Evolutionary conservation across 2,113 vertebrate genomes (phyloP).

Genomic region (Meriones unguiculatus): DNA sequence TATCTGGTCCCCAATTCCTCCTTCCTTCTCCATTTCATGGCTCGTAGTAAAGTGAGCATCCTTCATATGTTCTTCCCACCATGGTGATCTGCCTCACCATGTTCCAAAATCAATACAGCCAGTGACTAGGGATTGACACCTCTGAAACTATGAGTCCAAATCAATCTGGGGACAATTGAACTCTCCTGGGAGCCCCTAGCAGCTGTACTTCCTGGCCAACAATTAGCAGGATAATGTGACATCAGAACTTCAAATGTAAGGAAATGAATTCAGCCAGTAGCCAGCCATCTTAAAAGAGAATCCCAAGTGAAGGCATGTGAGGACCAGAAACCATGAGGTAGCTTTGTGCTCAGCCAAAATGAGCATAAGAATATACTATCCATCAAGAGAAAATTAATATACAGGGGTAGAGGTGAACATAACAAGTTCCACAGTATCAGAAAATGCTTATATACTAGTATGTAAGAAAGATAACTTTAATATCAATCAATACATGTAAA

Average conservation of each 20-base stretch:
- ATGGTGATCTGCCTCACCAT: background rate
- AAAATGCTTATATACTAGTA: background rate
- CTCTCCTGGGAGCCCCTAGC: rapidly evolving
- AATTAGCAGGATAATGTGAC: background rate
- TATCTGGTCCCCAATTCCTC: background rate
- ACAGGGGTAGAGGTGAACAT: background rate
- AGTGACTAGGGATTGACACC: background rate
- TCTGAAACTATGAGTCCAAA: background rate
- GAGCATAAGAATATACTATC: background rate
- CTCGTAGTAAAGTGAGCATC: background rate
- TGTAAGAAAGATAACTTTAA: conserved; percentile 11
- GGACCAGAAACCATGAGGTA: background rate
- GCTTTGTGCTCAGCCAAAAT: background rate
- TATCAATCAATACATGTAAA: background rate
- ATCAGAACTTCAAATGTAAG: background rate
- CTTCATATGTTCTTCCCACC: background rate
- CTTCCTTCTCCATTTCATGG: background rate
- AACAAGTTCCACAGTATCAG: background rate
- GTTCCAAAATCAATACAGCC: background rate
- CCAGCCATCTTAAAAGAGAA: background rate
- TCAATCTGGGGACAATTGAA: background rate
- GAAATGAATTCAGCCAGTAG: background rate
- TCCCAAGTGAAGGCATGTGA: background rate
- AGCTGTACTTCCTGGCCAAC: background rate
- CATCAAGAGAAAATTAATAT: background rate